Base-by-base conservation (phyloP, 2,113 vertebrate genomes). In the Electrona antarctica region DNA sequence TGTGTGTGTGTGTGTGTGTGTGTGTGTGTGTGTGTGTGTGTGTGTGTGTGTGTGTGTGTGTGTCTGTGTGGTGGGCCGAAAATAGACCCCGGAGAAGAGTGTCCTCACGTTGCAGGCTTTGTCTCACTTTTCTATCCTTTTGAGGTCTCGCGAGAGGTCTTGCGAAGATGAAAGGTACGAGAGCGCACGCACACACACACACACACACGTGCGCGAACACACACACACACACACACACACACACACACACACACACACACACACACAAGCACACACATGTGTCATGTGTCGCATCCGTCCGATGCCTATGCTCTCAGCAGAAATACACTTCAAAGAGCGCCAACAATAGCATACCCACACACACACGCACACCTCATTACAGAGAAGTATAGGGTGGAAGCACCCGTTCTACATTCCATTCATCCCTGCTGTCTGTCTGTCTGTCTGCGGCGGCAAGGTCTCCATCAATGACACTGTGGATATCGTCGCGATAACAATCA, bases 321-420 rank as follows among this genome's bases (percentile, higher is more conserved):
- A 54, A 6, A 54, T 0, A n/a, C 51, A 10, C 8, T 54, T 13
- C 13, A 54, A 54, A 13, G n/a, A 3, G 11, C 51, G 2, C 51
- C 13, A 54, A 54, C 51, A 54, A 4, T 8, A 54, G 69, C 46
- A 41, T 7, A 54, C 54, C 29, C 52, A 47, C 58, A 67, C 33
- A 47, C 58, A 67, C 58, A 67, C 33, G 41, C 58, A 67, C 12
- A 57, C 45, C 73, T 69, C 73, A 60, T 84, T 74, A 73, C 49
- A 3, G 8, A 45, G 76, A 46, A 70, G 6, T 57, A 60, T 28
- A 2, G 21, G 21, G 21, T 21, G 21, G 21, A 41, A 41, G 33
- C 33, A 41, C 33, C 2, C 33, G 5, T 41, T 41, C 33, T 41
- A 6, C 33, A 41, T 41, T 41, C 2, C 33, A 41, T 41, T 41